Base-by-base conservation (phyloP, 2,113 vertebrate species). In the Camelus dromedarius region DNA sequence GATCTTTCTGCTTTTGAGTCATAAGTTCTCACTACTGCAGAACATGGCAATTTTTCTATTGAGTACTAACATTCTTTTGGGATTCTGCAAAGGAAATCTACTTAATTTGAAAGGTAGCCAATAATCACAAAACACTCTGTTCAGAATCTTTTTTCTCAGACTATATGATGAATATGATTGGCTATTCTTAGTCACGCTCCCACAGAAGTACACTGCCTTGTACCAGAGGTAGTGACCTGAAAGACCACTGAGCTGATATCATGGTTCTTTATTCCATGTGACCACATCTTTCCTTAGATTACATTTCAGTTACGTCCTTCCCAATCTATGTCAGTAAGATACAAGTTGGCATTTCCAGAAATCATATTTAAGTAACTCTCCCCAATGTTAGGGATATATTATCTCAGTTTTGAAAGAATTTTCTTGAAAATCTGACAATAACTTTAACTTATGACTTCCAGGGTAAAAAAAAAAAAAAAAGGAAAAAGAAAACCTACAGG, bases 21-120 rank as follows among this genome's bases (percentile, higher is more conserved):
- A 95, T 77, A 75, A 42, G 48, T 88, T 96, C 83, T 91, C 89
- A 83, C 77, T 54, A 62, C 50, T 54, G 81, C 30, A 91, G 87
- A 94, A 96, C 60, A 93, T 42, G 50, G 67, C 77, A 91, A 95
- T 93, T 97, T 97, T 97, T 80, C 85, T 85, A 95, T 73, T 58
- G 67, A 76, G n/a, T 56, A 50, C 85, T 94, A 69, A 83, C 35
- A 79, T 64, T 66, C 62, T 96, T 85, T 48, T 12, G 93, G 91
- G 85, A 96, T 69, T 96, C 86, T 83, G 24, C 85, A 95, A 73
- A 91, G 91, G 58, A 96, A 96, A 96, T 92, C 48, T 82, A 86
- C 73, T 93, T 93, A 79, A 85, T 89, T 91, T 89, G 85, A 96
- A 95, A 92, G 38, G 58, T 90, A 96, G 92, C 90, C 95, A 93